These are phyloP conservation scores for Bos taurus DNA, from an alignment of 2,113 vertebrate species.

Conservation along the genomic window DNA sequence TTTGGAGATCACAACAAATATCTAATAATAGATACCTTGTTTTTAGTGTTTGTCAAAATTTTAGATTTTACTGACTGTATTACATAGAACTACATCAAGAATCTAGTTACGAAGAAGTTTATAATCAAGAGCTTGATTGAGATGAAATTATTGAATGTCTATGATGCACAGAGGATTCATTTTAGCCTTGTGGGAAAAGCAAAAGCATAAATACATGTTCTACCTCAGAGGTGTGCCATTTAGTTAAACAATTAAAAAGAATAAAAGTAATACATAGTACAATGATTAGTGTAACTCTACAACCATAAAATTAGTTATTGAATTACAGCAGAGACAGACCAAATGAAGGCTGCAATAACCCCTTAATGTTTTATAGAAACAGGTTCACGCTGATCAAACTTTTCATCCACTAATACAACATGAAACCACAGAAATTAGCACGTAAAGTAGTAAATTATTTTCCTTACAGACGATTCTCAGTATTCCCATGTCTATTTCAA, in stretches of 20 bases:
- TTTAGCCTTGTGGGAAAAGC: background rate
- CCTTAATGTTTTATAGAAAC: background rate
- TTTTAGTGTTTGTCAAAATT: background rate
- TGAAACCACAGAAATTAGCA: background rate
- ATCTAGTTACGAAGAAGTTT: background rate
- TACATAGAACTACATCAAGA: background rate
- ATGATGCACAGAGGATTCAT: background rate
- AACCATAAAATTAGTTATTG: slow-evolving; percentile 1
- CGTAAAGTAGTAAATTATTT: background rate
- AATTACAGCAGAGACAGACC: background rate
- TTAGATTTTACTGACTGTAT: background rate
- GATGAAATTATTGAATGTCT: background rate
- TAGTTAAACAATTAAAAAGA: background rate
- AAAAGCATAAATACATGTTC: background rate
- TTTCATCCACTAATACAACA: background rate
- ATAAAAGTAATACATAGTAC: background rate
- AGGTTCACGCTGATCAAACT: background rate
- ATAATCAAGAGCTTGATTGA: background rate
- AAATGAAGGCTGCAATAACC: background rate
- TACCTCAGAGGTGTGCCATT: background rate
- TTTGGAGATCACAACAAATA: background rate
- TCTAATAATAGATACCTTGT: background rate
- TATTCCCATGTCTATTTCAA: background rate
- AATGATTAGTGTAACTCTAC: background rate
- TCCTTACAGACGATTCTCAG: background rate